These are phyloP conservation scores for Branchinecta lynchi DNA, from an alignment of 1,140 invertebrate species.

Conservation along the genomic window DNA sequence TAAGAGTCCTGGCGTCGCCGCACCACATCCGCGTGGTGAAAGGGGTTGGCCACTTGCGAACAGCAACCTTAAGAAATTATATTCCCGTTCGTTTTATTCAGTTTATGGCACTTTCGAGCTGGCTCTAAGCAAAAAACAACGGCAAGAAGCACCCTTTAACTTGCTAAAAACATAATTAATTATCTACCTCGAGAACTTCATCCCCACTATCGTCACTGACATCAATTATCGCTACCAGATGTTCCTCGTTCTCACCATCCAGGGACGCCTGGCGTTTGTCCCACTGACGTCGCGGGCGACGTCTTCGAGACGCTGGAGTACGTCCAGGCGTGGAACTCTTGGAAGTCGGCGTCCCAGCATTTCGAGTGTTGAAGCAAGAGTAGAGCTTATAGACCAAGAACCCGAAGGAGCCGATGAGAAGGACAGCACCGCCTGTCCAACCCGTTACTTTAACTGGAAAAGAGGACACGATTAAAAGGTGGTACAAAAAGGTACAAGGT, in stretches of 20 bases:
- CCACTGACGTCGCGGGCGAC: neutral
- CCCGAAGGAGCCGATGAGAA: neutral
- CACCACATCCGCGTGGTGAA: no score
- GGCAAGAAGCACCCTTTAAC: no score
- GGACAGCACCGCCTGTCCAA: slow-evolving; percentile 4
- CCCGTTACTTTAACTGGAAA: slow-evolving; percentile 6
- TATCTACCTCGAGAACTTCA: neutral
- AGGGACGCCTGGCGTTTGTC: neutral
- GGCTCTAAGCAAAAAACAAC: no score
- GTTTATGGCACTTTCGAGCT: no score
- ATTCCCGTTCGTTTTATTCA: no score
- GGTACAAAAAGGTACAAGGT: no score
- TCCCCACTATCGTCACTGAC: neutral
- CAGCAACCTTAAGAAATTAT: no score
- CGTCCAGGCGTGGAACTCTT: neutral
- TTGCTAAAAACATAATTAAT: neutral
- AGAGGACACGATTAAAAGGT: neutral
- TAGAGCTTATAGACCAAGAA: neutral
- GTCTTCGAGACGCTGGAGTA: neutral
- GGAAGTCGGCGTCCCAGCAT: neutral
- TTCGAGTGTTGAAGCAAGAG: neutral
- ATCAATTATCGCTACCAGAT: neutral
- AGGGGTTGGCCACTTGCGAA: no score
- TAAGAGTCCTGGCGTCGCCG: no score
- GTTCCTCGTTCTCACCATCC: neutral